Evolutionary conservation across 2,113 vertebrate species (phyloP), one percentile per base, ranked within the genome.

Genomic region (Hippolais icterina): DNA sequence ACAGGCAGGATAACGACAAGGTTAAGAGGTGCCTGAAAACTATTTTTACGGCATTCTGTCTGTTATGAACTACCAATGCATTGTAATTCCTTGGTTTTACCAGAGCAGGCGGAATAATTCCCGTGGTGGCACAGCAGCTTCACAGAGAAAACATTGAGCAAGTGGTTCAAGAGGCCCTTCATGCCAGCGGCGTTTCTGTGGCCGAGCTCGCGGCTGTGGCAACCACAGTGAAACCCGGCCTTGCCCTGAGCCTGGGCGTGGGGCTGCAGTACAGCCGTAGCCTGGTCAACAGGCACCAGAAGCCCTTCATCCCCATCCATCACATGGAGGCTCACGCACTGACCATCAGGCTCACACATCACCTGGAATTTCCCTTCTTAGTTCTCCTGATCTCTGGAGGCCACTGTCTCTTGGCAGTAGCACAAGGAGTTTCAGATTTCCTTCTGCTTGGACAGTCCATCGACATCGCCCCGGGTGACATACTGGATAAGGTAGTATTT

Each of bases 311-410:
- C 79, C 99, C 99, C 61, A 98, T 99, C 71, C 99, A 99, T 84
- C 99, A 99, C 94, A 99, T 99, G 99, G 99, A 99, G 78, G 99
- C 99, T 21, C 99, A 99, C 1, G 99, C 99, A 1, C 97, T 99
- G 50, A 99, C 99, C 7, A 54, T 98, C 89, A 98, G 99, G 75
- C 98, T 99, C 96, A 98, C 98, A 0, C 97, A 98, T 18, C 95
- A 78, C 2, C 95, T 99, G 18, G 92, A 98, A 8, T 99, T 99
- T 87, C 99, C 99, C 12, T 99, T 99, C 93, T 97, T 99, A 35
- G 99, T 99, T 15, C 98, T 99, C 71, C 95, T 99, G 1, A 92
- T 99, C 42, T 99, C 99, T 6, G 99, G 99, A 22, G 99, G 99
- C 35, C 99, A 99, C 95, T 98, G 99, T 17, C 98, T 99, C 6